Percentiles rank a stretch among this genome's conserved stretches.
Conservation (phyloP, 2,888 invertebrate genomes). For the Agrotis segetum region DNA sequence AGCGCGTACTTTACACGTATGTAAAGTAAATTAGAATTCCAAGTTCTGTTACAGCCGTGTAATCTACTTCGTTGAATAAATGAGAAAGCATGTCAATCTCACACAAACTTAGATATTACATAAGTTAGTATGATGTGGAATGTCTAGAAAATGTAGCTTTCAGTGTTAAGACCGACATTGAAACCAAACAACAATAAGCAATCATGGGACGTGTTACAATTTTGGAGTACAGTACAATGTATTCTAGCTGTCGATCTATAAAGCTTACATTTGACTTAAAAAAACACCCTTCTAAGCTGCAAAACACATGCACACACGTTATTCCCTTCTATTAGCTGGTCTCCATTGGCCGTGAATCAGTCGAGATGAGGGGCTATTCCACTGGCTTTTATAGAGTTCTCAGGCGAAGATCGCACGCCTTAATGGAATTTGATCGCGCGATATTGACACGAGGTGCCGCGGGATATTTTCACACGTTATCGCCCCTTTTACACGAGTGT, state of each 20-base stretch:
- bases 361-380: slow-evolving; percentile 60
- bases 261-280: slow-evolving; percentile 23
- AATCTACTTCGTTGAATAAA: slow-evolving; percentile 29
- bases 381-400: slow-evolving; percentile 68
- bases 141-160: too few relatives aligned
- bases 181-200: too few relatives aligned
- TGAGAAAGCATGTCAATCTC: slow-evolving; percentile 11
- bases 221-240: too few relatives aligned
- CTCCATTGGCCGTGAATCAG: slow-evolving; percentile 53
- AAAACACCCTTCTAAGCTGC: slow-evolving; percentile 38
- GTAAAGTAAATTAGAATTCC: slow-evolving; percentile 35
- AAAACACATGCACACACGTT: slow-evolving; percentile 45
- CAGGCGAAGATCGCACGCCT: slow-evolving; percentile 62
- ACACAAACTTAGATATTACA: slow-evolving; percentile 8
- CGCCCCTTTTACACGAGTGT: slow-evolving; percentile 57
- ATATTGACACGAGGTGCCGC: slow-evolving; percentile 70
- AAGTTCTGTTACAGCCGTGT: slow-evolving; percentile 18
- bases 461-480: slow-evolving; percentile 72
- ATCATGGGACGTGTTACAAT: too few relatives aligned
- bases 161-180: too few relatives aligned
- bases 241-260: neutral
- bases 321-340: slow-evolving; percentile 60
- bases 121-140: slow-evolving; percentile 9
- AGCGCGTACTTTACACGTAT: slow-evolving; percentile 1
- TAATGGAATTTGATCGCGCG: slow-evolving; percentile 77